Evolutionary conservation across 2,888 invertebrate species (phyloP), one percentile per base, ranked within the genome.

Genomic region (Bursaphelenchus okinawaensis): DNA sequence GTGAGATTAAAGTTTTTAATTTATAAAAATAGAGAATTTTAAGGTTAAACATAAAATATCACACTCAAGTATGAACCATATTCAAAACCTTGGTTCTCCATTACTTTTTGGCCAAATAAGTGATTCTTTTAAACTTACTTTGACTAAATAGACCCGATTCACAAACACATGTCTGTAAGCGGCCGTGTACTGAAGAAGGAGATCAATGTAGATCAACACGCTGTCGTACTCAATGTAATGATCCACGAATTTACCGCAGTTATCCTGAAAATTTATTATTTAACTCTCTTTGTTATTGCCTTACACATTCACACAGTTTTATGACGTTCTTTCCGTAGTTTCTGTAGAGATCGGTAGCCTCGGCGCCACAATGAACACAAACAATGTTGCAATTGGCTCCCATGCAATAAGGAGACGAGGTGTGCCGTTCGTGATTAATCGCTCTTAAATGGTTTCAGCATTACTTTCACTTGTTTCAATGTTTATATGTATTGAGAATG

Each of bases 211-310:
- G 0, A 92, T 89, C 71, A 93, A 89, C 0, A 91, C 89, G n/a
- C 89, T 87, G 81, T 93, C 93, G 83, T 90, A 92, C 84, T 93
- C 93, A 67, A 93, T 89, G 81, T 93, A 93, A 83, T 91, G 91
- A 83, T 93, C 93, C 0, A 91, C 90, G 16, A 89, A 83, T 54
- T 87, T 85, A 56, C 88, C 88, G 82, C 93, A 93, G 69, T 87
- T 86, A 9, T 87, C 87, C 93, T 93, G 51, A 40, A 66, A 61
- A n/a, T n/a, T n/a, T n/a, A n/a, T n/a, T n/a, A n/a, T n/a, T n/a
- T n/a, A n/a, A n/a, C n/a, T n/a, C n/a, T n/a, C n/a, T n/a, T n/a
- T n/a, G n/a, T n/a, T n/a, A n/a, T n/a, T n/a, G n/a, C n/a, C 79
- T 60, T 50, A 80, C 80, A 71, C 80, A 80, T 66, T 80, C 76